Conservation (phyloP, 2,888 invertebrate genomes). For the Ennomos quercinarius region DNA sequence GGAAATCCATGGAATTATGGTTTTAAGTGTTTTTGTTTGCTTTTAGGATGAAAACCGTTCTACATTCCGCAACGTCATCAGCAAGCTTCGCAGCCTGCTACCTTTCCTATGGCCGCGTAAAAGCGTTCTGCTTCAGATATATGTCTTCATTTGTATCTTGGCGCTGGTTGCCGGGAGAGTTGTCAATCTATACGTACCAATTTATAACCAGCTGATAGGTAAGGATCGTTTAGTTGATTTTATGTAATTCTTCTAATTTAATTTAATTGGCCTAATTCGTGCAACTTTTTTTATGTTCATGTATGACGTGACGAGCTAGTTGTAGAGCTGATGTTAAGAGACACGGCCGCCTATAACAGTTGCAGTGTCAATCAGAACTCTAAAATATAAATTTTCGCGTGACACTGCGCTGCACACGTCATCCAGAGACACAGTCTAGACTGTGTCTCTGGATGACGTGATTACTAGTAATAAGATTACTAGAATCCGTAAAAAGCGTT, state of each 20-base stretch:
- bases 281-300: too few species aligned
- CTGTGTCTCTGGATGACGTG: too few species aligned
- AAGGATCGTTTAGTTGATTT: slow-evolving; percentile 51
- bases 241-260: too few species aligned
- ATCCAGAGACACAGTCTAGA: too few species aligned
- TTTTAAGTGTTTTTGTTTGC: slow-evolving; percentile 13
- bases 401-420: too few species aligned
- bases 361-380: too few species aligned
- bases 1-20: not conserved
- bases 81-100: slow-evolving; percentile 91
- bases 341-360: too few species aligned
- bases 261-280: not conserved
- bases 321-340: too few species aligned
- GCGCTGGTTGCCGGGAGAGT: slow-evolving; percentile 92
- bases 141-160: slow-evolving; percentile 92
- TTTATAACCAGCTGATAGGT: slow-evolving; percentile 97
- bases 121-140: slow-evolving; percentile 90
- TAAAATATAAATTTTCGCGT: too few species aligned
- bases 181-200: slow-evolving; percentile 96
- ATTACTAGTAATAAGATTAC: too few species aligned
- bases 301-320: too few species aligned
- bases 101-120: slow-evolving; percentile 98
- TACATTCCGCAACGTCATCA: slow-evolving; percentile 92
- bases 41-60: slow-evolving; percentile 87
- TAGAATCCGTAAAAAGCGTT: not conserved